Percentiles rank a stretch among this genome's conserved stretches.
Evolutionary conservation across 53 echinoderm and acorn worm species (phyloP).

Genomic region (Actinopyga echinites): DNA sequence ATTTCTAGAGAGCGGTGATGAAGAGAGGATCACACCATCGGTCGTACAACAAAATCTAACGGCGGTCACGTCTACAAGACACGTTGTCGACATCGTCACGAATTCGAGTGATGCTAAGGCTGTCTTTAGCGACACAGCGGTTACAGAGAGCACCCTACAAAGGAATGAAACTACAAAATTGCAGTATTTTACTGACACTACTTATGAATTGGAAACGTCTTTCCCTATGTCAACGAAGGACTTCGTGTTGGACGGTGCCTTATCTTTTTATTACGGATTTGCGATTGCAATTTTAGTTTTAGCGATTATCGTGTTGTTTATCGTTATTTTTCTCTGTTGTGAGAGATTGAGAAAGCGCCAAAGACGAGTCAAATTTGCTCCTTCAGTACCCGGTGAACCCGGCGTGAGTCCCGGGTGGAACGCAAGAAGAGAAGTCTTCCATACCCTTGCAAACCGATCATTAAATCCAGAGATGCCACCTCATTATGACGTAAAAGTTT

Average conservation of each 20-base stretch:
- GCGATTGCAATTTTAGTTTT: conserved; percentile 26
- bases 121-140: neutral
- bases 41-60: neutral
- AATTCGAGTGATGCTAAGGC: neutral
- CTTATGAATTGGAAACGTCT: neutral
- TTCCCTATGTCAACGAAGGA: conserved; percentile 32
- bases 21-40: neutral
- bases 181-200: no score
- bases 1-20: neutral
- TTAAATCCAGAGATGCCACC: neutral
- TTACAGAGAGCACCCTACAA: neutral
- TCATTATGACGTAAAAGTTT: neutral
- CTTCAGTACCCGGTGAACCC: neutral
- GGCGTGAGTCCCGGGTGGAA: neutral
- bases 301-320: conserved; percentile 13
- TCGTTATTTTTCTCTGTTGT: conserved; percentile 43
- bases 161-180: neutral
- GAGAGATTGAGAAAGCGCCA: conserved; percentile 20
- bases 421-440: conserved; percentile 28
- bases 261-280: conserved; percentile 38
- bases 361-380: conserved; percentile 20
- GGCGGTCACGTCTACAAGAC: neutral
- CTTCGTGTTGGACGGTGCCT: neutral
- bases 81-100: neutral
- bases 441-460: conserved; percentile 6